Evolutionary conservation across 2,113 vertebrate genomes (phyloP), one percentile per base, ranked within the genome.

Genomic region (Theropithecus gelada): DNA sequence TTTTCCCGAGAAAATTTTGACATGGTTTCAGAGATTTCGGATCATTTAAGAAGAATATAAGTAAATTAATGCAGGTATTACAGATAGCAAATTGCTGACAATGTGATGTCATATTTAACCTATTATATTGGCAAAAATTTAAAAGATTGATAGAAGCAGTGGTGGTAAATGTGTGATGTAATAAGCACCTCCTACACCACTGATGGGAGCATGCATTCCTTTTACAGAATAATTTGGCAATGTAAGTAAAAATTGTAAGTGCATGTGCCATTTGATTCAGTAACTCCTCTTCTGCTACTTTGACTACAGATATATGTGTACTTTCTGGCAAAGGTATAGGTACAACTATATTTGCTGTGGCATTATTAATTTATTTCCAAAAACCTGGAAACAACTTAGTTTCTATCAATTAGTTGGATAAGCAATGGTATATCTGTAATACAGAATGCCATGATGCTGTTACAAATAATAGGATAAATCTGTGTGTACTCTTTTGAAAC

Each of bases 11-110:
- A 87, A 72, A 88, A n/a, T 83, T 88, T 14, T 80, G 40, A 83
- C 23, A 68, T 88, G 6, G 4, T 90, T 94, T n/a, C 55, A 91
- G 5, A 90, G 83, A 90, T 50, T 82, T 27, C 81, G 2, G 16
- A 73, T 93, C 22, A 96, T 96, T 82, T 93, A 90, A 23, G 10
- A 18, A 79, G 12, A 97, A 8, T 81, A 6, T 84, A 91, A 95
- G 27, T 72, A 86, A 94, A 72, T 83, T 86, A 38, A 9, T 86
- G 9, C 17, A 52, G 27, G 2, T 61, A 84, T 78, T 87, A 83
- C 10, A 86, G 70, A 89, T 5, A 94, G n/a, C 12, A 95, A 79
- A 32, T 55, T 96, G 84, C 7, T 66, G 13, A 84, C 18, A 55
- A 52, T 61, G 13, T 82, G 52, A 50, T 81, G 8, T 50, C 78